phyloP scores from a whole-genome alignment of 2,113 vertebrate genomes.

The Sapayoa aenigma region DNA sequence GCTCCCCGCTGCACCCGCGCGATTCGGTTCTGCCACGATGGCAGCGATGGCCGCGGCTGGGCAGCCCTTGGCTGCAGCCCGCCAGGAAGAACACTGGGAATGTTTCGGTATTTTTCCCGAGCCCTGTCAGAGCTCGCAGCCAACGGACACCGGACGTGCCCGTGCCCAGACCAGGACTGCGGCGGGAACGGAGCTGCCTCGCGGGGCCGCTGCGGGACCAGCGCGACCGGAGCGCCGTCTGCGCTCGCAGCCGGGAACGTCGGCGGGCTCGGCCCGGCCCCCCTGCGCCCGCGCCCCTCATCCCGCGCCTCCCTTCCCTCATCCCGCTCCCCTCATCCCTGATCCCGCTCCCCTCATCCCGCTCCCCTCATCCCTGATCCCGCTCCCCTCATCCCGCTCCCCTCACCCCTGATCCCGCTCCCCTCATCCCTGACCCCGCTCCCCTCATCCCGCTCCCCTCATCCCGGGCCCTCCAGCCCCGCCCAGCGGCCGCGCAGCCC shows the following conservation, averaged over 20 bases:
- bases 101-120: fast-evolving
- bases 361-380: too few species aligned
- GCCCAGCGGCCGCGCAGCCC: too few species aligned
- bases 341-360: too few species aligned
- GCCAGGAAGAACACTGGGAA: fast-evolving
- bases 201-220: not conserved
- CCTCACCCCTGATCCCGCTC: not conserved
- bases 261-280: not conserved
- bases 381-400: not conserved
- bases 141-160: not conserved
- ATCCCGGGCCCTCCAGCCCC: too few species aligned
- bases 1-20: too few species aligned
- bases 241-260: too few species aligned
- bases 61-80: too few species aligned
- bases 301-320: too few species aligned
- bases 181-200: not conserved
- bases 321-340: too few species aligned
- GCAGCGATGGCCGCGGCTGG: fast-evolving
- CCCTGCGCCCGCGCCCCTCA: too few species aligned
- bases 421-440: not conserved
- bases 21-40: too few species aligned
- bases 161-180: not conserved
- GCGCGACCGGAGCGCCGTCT: not conserved
- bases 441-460: too few species aligned
- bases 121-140: not conserved